Percentiles rank a stretch among this genome's conserved stretches.
Evolutionary conservation across 2,113 vertebrate species (phyloP).

Genomic region (Corapipo altera): DNA sequence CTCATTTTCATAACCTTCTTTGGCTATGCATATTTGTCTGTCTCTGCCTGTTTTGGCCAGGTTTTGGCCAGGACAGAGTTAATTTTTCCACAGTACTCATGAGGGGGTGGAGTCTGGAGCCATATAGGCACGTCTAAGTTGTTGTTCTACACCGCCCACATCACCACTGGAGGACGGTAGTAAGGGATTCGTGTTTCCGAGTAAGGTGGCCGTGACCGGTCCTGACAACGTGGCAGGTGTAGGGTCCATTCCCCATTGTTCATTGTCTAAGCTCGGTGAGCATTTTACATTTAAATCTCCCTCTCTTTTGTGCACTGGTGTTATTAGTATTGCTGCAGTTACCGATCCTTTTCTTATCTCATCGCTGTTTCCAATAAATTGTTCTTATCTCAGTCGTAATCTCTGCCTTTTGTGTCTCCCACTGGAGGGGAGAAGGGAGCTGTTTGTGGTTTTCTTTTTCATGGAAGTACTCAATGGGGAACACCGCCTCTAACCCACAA

Average conservation of each 20-base stretch:
- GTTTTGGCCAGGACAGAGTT: background rate
- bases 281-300: background rate
- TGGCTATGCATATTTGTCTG: background rate
- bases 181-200: background rate
- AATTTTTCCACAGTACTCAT: background rate
- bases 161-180: rapidly evolving
- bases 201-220: background rate
- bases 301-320: background rate
- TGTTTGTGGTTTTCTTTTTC: background rate
- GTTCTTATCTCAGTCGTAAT: background rate
- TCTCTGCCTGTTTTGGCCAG: background rate
- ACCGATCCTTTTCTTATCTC: background rate
- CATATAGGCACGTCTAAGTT: rapidly evolving
- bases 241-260: background rate
- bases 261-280: background rate
- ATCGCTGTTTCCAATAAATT: background rate
- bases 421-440: background rate
- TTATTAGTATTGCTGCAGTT: background rate
- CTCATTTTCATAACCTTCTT: background rate
- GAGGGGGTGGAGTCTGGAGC: background rate
- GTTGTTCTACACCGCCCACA: background rate
- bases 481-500: no score
- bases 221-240: rapidly evolving
- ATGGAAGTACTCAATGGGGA: background rate
- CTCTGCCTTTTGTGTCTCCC: background rate